Evolutionary conservation across 2,888 invertebrate species (phyloP).

Genomic region (Tineola bisselliella): DNA sequence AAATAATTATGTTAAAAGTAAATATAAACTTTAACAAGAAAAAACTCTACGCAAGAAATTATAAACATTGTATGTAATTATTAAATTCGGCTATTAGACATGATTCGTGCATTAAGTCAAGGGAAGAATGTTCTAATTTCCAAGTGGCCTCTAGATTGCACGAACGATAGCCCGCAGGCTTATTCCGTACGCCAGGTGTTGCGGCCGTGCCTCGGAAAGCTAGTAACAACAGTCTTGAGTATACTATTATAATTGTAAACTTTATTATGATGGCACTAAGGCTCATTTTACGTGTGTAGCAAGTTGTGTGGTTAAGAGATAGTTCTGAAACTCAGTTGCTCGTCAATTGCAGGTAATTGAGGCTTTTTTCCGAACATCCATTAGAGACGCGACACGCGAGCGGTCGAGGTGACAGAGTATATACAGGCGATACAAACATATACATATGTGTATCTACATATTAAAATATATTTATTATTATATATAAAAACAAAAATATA

Average conservation of each 20-base stretch:
- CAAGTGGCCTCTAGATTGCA: conserved; percentile 29
- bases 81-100: conserved; percentile 10
- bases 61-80: background rate
- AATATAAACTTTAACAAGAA: too few species aligned
- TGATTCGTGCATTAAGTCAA: conserved; percentile 44
- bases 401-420: conserved; percentile 26
- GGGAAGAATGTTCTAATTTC: conserved; percentile 40
- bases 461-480: too few species aligned
- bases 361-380: conserved; percentile 50
- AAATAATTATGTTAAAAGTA: too few species aligned
- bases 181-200: background rate
- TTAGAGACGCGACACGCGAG: conserved; percentile 51
- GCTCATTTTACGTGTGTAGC: background rate
- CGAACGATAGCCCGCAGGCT: conserved; percentile 25
- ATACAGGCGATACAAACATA: conserved; percentile 26
- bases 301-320: background rate
- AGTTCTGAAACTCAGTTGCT: conserved; percentile 20
- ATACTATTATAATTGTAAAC: background rate
- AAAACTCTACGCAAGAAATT: too few species aligned
- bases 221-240: background rate
- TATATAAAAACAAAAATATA: too few species aligned
- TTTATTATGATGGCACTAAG: background rate
- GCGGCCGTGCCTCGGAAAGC: background rate
- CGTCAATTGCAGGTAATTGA: conserved; percentile 55
- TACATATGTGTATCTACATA: too few species aligned